These are phyloP conservation scores for Catharus ustulatus DNA, from an alignment of 2,797 vertebrate genomes.

Conservation along the genomic window DNA sequence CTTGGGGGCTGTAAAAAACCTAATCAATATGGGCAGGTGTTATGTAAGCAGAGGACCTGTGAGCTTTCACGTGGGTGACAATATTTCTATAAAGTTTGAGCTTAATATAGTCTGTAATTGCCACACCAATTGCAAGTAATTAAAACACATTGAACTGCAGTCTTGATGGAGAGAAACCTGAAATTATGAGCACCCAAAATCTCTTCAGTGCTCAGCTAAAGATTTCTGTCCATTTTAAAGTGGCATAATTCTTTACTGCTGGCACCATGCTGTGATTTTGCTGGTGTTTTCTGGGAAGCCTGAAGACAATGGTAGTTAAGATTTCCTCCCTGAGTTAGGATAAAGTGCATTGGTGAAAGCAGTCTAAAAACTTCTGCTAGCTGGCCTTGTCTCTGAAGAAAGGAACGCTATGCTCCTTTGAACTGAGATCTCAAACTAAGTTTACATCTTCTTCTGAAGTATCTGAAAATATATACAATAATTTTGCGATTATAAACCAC, in stretches of 20 bases:
- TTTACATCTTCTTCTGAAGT: not conserved
- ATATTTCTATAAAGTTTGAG: not conserved
- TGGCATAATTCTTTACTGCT: not conserved
- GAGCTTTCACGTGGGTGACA: not conserved
- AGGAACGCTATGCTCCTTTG: not conserved
- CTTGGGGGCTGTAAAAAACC: not conserved
- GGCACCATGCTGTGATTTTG: not conserved
- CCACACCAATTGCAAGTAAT: not conserved
- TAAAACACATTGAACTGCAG: not conserved
- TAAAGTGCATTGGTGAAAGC: not conserved
- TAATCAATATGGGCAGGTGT: not conserved
- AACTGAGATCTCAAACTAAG: not conserved
- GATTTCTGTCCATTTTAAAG: not conserved
- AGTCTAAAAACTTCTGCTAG: not conserved
- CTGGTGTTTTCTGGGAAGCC: not conserved
- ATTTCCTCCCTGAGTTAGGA: not conserved
- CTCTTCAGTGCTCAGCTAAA: not conserved
- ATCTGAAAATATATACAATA: not conserved
- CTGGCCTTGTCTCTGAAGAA: not conserved
- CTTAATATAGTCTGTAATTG: not conserved
- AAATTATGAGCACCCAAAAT: not conserved
- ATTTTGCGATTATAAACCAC: too few relatives aligned
- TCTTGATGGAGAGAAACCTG: not conserved
- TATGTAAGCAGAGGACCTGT: not conserved
- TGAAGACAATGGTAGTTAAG: not conserved